Conservation (phyloP, 2,113 vertebrate genomes). For the Dicrurus megarhynchus region DNA sequence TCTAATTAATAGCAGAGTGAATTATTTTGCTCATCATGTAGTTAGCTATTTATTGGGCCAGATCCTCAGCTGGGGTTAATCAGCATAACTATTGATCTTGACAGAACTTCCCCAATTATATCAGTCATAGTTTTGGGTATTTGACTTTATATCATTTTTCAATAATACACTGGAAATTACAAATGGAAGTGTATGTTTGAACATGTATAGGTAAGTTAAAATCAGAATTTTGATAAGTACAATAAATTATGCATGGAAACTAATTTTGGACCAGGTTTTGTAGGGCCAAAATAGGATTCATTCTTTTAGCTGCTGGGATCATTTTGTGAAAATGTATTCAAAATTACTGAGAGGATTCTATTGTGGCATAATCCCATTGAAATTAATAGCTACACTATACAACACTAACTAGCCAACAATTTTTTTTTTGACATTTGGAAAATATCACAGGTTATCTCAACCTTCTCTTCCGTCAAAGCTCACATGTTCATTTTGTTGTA, state of each 20-base stretch:
- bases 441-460: conserved; percentile 10
- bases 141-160: background rate
- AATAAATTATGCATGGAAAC: background rate
- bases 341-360: background rate
- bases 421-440: background rate
- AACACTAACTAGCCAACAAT: background rate
- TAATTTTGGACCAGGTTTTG: background rate
- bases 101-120: background rate
- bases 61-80: conserved; percentile 38
- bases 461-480: background rate
- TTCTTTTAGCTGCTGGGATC: background rate
- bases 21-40: conserved; percentile 19
- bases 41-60: conserved; percentile 25
- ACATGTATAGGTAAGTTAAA: background rate
- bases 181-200: background rate
- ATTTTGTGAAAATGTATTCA: background rate
- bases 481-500: background rate
- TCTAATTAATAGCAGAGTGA: conserved; percentile 40
- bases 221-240: background rate
- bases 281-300: background rate
- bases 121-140: background rate
- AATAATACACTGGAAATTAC: background rate
- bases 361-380: background rate
- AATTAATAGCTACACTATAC: background rate
- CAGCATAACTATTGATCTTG: conserved; percentile 16